Evolutionary conservation across 2,888 invertebrate species (phyloP).

Genomic region (Macrophya annulata): DNA sequence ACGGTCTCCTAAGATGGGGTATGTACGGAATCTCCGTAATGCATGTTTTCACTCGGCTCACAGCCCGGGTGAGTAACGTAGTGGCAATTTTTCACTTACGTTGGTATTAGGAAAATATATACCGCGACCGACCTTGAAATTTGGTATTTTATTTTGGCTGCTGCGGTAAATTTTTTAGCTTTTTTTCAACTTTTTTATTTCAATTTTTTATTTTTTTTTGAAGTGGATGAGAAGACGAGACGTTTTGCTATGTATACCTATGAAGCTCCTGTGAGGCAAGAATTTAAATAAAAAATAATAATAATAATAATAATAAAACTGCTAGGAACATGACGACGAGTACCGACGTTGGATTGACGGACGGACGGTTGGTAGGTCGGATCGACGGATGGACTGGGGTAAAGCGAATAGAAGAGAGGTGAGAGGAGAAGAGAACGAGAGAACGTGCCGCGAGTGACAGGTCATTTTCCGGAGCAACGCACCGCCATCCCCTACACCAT

Average conservation of each 20-base stretch:
- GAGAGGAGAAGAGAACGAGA: conserved; percentile 41
- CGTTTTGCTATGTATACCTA: not conserved
- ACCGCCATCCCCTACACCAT: conserved; percentile 65
- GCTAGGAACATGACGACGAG: conserved; percentile 51
- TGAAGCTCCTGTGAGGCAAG: not conserved
- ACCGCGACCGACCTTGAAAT: conserved; percentile 55
- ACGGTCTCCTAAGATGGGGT: conserved; percentile 60
- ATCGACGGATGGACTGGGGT: conserved; percentile 52
- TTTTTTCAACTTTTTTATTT: too few species aligned
- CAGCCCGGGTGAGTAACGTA: conserved; percentile 6
- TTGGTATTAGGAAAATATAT: conserved; percentile 12
- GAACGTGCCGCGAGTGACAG: conserved; percentile 77
- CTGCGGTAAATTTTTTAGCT: conserved; percentile 7
- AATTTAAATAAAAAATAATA: conserved; percentile 63
- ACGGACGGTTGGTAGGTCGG: conserved; percentile 47
- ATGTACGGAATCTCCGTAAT: conserved; percentile 45
- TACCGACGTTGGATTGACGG: conserved; percentile 36
- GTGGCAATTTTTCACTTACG: conserved; percentile 32
- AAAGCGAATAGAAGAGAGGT: conserved; percentile 43
- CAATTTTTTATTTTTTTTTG: conserved; percentile 49
- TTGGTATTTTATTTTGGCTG: conserved; percentile 51
- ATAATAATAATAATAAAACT: conserved; percentile 56
- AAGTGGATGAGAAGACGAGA: not conserved
- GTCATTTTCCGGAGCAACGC: conserved; percentile 78
- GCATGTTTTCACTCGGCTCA: conserved; percentile 57